Evolutionary conservation across 2,113 vertebrate genomes (phyloP).

Genomic region (Struthio camelus): DNA sequence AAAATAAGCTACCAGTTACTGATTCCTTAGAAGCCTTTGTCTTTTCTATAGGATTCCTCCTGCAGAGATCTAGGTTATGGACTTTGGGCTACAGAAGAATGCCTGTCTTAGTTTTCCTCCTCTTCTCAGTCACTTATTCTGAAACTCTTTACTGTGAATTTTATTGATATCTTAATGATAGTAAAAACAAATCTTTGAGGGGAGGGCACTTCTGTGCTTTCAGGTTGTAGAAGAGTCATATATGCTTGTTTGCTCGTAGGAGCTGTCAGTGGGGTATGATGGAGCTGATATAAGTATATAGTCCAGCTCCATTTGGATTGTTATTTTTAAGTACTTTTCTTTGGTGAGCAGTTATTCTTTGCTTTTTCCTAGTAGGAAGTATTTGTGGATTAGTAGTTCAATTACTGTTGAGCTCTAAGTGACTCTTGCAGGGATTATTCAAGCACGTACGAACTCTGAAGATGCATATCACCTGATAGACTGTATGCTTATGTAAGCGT

Average conservation of each 20-base stretch:
- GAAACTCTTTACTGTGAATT: not conserved
- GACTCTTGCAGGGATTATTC: not conserved
- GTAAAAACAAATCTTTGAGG: not conserved
- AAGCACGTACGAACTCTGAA: not conserved
- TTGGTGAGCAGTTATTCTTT: not conserved
- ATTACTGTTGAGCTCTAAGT: not conserved
- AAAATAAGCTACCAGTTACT: not conserved
- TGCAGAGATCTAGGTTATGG: not conserved
- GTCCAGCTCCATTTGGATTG: not conserved
- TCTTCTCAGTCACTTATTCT: not conserved
- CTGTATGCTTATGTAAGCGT: rapidly evolving
- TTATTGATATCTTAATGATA: not conserved
- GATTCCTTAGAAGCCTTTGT: not conserved
- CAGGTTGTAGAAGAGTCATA: not conserved
- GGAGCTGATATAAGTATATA: not conserved
- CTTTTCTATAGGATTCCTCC: not conserved
- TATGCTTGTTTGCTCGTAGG: not conserved
- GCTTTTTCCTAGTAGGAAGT: not conserved
- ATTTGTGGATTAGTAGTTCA: not conserved
- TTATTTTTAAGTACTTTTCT: not conserved
- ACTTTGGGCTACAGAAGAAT: not conserved
- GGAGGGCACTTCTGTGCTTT: not conserved
- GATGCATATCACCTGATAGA: not conserved
- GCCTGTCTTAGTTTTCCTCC: not conserved
- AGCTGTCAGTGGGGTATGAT: not conserved